phyloP scores from a whole-genome alignment of 2,888 invertebrate genomes.

The Polietes domitor region DNA sequence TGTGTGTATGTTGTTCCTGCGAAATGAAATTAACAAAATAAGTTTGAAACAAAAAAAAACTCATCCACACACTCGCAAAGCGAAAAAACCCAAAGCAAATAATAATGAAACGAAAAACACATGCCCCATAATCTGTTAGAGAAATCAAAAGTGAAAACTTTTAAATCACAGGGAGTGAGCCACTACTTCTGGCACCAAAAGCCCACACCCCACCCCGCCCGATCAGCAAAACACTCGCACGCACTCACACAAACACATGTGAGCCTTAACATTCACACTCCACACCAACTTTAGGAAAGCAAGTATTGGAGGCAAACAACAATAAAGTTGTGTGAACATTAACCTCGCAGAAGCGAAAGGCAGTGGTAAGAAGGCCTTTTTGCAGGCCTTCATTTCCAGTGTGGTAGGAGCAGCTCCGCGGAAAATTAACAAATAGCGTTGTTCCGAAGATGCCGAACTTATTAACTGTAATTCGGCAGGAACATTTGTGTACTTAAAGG shows the following conservation, averaged over 20 bases:
- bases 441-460: too few species aligned
- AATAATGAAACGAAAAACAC: conserved; percentile 39
- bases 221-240: neutral
- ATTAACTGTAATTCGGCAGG: too few species aligned
- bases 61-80: neutral
- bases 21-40: conserved; percentile 41
- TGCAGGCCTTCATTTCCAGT: neutral
- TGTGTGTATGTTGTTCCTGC: conserved; percentile 2
- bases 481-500: too few species aligned
- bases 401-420: too few species aligned
- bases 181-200: conserved; percentile 27
- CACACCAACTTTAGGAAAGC: conserved; percentile 26
- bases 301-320: conserved; percentile 41
- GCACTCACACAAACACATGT: neutral
- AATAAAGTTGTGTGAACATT: neutral
- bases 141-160: conserved; percentile 57
- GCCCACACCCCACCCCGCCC: neutral
- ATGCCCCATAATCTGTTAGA: conserved; percentile 49
- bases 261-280: conserved; percentile 11
- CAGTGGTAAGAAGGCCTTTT: neutral
- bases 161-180: conserved; percentile 51
- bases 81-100: neutral
- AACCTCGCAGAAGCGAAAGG: neutral
- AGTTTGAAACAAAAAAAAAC: conserved; percentile 42
- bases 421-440: too few species aligned